Percentiles rank a stretch among this genome's conserved stretches.
Conservation (phyloP, 2,797 vertebrate species). For the Erethizon dorsatum region DNA sequence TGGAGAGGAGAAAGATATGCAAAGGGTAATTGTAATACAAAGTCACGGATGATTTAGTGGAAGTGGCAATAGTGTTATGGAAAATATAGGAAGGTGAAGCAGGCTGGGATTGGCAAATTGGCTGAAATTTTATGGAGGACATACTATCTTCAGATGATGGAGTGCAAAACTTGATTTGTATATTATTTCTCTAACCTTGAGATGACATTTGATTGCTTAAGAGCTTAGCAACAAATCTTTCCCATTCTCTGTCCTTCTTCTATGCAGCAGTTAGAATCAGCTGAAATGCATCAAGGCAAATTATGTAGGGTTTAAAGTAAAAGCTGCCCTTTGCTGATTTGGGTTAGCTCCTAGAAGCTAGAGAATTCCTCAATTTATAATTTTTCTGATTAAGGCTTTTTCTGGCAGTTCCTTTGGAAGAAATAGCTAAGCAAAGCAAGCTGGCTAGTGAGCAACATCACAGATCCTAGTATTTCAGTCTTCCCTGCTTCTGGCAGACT, state of each 20-base stretch:
- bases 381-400: slow-evolving; percentile 67
- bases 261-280: slow-evolving; percentile 6
- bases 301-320: neutral
- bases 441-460: slow-evolving; percentile 36
- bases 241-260: neutral
- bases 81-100: neutral
- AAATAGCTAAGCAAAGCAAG: slow-evolving; percentile 63
- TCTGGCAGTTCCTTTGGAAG: neutral
- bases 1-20: slow-evolving; percentile 1
- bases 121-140: neutral
- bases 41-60: neutral
- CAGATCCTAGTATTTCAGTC: slow-evolving; percentile 47
- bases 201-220: slow-evolving; percentile 43
- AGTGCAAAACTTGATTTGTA: neutral
- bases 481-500: slow-evolving; percentile 58
- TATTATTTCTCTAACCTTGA: slow-evolving; percentile 60
- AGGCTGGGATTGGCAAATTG: neutral
- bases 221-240: neutral
- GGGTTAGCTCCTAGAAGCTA: neutral
- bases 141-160: neutral
- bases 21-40: slow-evolving; percentile 4
- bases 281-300: slow-evolving; percentile 32
- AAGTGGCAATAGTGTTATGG: neutral
- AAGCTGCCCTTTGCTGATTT: neutral
- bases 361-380: slow-evolving; percentile 45